Conservation (phyloP, 1,140 invertebrate genomes). For the Helicoverpa zea region DNA sequence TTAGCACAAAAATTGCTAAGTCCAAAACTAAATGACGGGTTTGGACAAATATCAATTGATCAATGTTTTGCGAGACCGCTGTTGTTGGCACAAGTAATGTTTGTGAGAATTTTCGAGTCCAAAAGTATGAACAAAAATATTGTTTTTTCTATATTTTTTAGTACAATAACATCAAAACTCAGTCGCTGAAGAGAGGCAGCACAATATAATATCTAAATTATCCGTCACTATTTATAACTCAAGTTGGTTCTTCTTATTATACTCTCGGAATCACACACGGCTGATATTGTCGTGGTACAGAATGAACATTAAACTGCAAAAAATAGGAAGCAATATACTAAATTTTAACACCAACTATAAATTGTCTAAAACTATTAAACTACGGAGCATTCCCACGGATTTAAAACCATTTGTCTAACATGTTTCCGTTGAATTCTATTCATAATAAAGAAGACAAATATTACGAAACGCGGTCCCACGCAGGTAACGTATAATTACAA, state of each 20-base stretch:
- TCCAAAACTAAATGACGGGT: constrained; percentile 3
- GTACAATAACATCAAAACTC: neutral
- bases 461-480: constrained; percentile 33
- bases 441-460: constrained; percentile 32
- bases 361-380: neutral
- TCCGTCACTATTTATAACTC: too few species aligned
- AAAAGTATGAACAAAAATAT: too few species aligned
- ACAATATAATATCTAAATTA: too few species aligned
- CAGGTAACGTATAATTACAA: constrained; percentile 20
- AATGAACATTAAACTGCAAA: neutral
- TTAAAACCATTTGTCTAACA: constrained; percentile 20
- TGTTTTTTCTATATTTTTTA: too few species aligned
- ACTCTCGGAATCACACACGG: too few species aligned
- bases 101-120: neutral
- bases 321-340: neutral
- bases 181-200: neutral
- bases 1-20: constrained; percentile 23
- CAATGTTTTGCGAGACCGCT: neutral
- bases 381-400: constrained; percentile 14
- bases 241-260: too few species aligned
- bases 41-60: constrained; percentile 24
- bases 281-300: too few species aligned
- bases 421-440: constrained; percentile 20
- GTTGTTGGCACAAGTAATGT: neutral
- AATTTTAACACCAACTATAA: constrained; percentile 1